Evolutionary conservation across 2,888 invertebrate genomes (phyloP), one percentile per base, ranked within the genome.

Genomic region (Limenitis camilla): DNA sequence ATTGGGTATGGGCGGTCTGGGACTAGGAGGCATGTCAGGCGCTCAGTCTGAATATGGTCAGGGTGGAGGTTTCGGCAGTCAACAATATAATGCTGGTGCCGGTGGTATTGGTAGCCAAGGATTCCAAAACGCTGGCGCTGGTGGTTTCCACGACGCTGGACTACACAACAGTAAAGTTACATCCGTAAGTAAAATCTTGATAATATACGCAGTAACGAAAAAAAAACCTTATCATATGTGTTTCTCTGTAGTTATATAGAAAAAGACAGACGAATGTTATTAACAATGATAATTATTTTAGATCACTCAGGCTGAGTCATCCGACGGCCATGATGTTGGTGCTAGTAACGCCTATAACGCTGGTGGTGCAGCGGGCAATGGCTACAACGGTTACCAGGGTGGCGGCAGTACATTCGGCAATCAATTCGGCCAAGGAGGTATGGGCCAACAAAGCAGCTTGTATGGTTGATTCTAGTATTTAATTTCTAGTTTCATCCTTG

Each of bases 151-250:
- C n/a, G 27, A 40, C 11, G 48, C 47, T 7, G 64, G 61, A 19
- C 30, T 60, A 5, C 49, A 60, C 5, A 60, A 61, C 31, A 54
- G 50, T 19, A 57, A 55, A 30, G 57, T 56, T 44, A 63, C 55
- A n/a, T 55, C 55, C 38, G 64, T 64, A 55, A 59, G 61, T 51
- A 36, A 8, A 31, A 7, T 28, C 40, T 39, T 11, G 27, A 35
- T 8, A 5, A 30, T 32, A 19, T 44, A 33, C 27, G 5, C 32
- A 28, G 6, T 6, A 9, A 5, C 1, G 28, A 28, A 28, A 40
- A 5, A 9, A 5, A 40, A 40, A 6, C 9, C 9, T n/a, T n/a
- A n/a, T n/a, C n/a, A n/a, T n/a, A n/a, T n/a, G n/a, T n/a, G n/a
- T n/a, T n/a, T n/a, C n/a, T n/a, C n/a, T n/a, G n/a, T n/a, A n/a